Conservation (phyloP, 2,797 vertebrate genomes). For the Micropoecilia bifurca region DNA sequence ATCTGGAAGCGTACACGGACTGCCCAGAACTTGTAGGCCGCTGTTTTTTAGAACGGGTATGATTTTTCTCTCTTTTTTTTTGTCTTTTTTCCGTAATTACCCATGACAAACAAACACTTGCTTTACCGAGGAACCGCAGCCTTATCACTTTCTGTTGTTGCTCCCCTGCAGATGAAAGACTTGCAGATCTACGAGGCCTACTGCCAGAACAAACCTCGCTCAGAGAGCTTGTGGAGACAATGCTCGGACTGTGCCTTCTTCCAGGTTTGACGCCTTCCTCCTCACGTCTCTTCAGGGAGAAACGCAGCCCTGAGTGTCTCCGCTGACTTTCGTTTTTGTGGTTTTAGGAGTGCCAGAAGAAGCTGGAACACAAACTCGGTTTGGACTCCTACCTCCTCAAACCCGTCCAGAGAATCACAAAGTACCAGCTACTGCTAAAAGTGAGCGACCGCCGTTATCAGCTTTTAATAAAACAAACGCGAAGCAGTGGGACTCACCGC, state of each 20-base stretch:
- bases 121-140: neutral
- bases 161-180: constrained; percentile 88
- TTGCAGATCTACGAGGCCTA: constrained; percentile 98
- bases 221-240: constrained; percentile 96
- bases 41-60: constrained; percentile 94
- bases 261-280: constrained; percentile 81
- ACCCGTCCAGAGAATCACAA: constrained; percentile 97
- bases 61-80: constrained; percentile 8
- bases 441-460: constrained; percentile 64
- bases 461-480: neutral
- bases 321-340: neutral
- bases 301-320: neutral
- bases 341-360: constrained; percentile 93
- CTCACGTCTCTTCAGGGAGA: neutral
- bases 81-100: neutral
- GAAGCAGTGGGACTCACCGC: neutral
- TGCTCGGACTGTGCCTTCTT: constrained; percentile 96
- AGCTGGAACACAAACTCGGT: constrained; percentile 96
- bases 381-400: constrained; percentile 98
- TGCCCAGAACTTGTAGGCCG: constrained; percentile 93
- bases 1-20: constrained; percentile 90
- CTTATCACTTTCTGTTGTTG: neutral
- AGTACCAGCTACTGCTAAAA: constrained; percentile 97
- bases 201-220: constrained; percentile 98
- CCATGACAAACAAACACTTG: neutral